Evolutionary conservation across 2,797 vertebrate species (phyloP).

Genomic region (Stomatorhinus walkeri): DNA sequence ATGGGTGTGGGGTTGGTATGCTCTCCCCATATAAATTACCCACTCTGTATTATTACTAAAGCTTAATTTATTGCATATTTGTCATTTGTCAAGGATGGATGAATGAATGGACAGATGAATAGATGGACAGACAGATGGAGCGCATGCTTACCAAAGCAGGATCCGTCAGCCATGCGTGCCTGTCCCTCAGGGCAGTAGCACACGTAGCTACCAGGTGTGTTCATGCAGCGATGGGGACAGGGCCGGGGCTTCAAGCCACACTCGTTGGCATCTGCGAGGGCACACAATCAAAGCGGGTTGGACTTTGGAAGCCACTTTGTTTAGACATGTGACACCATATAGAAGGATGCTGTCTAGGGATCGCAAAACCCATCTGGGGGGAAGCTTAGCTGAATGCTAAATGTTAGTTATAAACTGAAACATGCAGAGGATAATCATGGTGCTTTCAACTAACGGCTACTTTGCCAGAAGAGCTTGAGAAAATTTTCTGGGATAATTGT

Average conservation of each 20-base stretch:
- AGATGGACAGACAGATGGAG: not conserved
- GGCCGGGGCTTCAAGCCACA: conserved; percentile 87
- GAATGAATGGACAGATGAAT: not conserved
- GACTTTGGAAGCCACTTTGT: not conserved
- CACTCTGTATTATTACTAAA: not conserved
- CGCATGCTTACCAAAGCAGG: conserved; percentile 76
- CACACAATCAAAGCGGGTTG: not conserved
- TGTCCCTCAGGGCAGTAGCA: conserved; percentile 93
- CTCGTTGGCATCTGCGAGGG: conserved; percentile 81
- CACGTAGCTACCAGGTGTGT: conserved; percentile 90
- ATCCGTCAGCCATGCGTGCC: conserved; percentile 77
- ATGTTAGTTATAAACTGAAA: not conserved
- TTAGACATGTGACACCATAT: not conserved
- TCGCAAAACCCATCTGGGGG: not conserved
- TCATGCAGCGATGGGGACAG: conserved; percentile 94
- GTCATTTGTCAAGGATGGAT: not conserved
- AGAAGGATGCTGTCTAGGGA: not conserved
- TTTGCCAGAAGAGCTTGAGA: not conserved
- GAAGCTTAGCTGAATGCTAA: not conserved
- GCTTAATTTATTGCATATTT: not conserved
- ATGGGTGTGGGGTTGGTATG: not conserved
- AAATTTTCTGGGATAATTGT: not conserved
- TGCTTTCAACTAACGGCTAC: not conserved
- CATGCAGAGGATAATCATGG: not conserved
- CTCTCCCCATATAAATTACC: not conserved